Conservation (phyloP, 1,140 invertebrate genomes). For the Lineus longissimus region DNA sequence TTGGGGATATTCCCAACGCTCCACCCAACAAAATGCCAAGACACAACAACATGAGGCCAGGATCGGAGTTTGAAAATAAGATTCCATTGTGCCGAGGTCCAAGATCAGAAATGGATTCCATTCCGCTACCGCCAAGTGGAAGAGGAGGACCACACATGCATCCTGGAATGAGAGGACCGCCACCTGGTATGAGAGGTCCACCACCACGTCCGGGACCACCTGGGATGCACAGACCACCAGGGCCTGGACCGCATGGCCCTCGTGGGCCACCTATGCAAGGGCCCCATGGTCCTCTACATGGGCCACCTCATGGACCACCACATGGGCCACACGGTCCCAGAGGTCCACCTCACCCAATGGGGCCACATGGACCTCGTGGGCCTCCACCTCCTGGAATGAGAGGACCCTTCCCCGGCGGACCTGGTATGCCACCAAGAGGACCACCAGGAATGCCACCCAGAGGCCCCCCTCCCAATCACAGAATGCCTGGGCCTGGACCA, state of each 20-base stretch:
- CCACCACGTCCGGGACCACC: background rate
- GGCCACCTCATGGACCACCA: background rate
- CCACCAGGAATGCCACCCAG: background rate
- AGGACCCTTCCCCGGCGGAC: too few species aligned
- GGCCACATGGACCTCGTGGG: background rate
- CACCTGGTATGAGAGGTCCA: background rate
- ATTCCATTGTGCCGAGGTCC: slow-evolving; percentile 1
- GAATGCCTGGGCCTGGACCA: background rate
- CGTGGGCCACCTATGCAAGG: background rate
- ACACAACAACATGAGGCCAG: too few species aligned
- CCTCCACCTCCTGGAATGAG: background rate
- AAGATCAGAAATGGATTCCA: slow-evolving; percentile 3
- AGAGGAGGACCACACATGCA: background rate
- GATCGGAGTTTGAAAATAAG: slow-evolving; percentile 6
- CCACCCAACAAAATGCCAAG: too few species aligned
- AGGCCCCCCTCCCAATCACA: background rate
- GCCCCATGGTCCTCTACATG: background rate
- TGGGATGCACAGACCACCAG: background rate
- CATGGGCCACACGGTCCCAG: background rate
- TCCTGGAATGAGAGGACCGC: background rate
- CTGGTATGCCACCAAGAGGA: too few species aligned
- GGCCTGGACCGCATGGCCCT: background rate
- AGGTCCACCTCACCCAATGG: background rate
- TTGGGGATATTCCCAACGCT: too few species aligned
- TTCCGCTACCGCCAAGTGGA: background rate